Evolutionary conservation across 2,888 invertebrate species (phyloP).

Genomic region (Linnaemya tessellans): DNA sequence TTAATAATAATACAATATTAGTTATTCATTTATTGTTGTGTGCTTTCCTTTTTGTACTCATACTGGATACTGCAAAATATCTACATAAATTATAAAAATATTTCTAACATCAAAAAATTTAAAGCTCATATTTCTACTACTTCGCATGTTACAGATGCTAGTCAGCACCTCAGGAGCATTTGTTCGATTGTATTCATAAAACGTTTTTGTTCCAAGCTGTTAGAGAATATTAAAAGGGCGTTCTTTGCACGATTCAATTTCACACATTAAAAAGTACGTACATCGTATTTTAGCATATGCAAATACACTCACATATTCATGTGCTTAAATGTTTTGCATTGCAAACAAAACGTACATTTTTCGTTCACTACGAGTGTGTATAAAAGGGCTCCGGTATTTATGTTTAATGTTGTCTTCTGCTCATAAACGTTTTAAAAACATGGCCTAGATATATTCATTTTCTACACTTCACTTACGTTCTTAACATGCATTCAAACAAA

Average conservation of each 20-base stretch:
- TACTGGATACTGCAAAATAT: neutral
- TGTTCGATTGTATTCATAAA: constrained; percentile 37
- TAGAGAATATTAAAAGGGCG: constrained; percentile 28
- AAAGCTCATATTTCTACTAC: neutral
- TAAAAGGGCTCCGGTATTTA: constrained; percentile 37
- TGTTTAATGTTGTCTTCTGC: constrained; percentile 52
- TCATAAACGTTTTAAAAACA: constrained; percentile 55
- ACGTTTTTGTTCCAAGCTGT: constrained; percentile 37
- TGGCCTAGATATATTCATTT: constrained; percentile 60
- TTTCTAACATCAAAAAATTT: neutral
- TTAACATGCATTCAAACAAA: constrained; percentile 1
- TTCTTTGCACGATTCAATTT: constrained; percentile 44
- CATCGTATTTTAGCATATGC: neutral
- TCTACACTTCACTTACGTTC: constrained; percentile 1
- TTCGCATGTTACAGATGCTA: neutral
- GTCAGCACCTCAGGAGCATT: neutral
- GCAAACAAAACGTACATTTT: constrained; percentile 1
- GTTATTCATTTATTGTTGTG: too few species aligned
- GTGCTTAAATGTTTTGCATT: neutral
- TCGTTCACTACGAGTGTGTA: neutral
- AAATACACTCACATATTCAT: neutral
- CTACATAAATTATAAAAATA: neutral
- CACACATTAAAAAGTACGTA: constrained; percentile 3
- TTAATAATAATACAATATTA: too few species aligned
- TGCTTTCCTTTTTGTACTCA: too few species aligned